Evolutionary conservation across 2,888 invertebrate species (phyloP), one percentile per base, ranked within the genome.

Genomic region (Lithophane ornitopus): DNA sequence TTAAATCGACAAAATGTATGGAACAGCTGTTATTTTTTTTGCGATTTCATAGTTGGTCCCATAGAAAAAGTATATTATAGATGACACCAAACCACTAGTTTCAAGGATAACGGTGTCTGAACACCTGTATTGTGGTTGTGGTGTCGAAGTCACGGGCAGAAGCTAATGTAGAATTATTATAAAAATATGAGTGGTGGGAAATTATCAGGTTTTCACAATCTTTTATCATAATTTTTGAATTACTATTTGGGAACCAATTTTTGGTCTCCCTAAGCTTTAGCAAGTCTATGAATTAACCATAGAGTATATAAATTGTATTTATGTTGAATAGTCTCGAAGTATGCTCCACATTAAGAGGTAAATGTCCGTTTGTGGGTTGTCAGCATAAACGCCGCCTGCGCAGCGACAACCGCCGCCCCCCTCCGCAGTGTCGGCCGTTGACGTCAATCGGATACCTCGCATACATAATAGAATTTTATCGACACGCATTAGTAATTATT

Each of bases 391-490:
- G 71, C 52, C 76, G 79, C 68, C 67, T 62, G 81, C 78, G 78
- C 81, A 78, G 80, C 80, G 77, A 81, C 70, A 59, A 75, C 26
- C 26, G 7, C 59, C 49, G 52, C 70, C 65, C 34, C 80, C 81
- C 82, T 72, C 76, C 76, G 54, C 66, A 28, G 34, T 62, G 76
- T 75, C 70, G 82, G 83, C 87, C 82, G 74, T 89, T 91, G 91
- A 91, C 91, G 91, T 91, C 91, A 91, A 88, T 89, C 86, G 83
- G 83, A 85, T 85, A 85, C 87, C 81, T 85, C 84, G 83, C 88
- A 88, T 89, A 90, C 87, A 90, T 90, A 89, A 87, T 87, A 85
- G 86, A 89, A 82, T 82, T 75, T 80, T 88, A 84, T 84, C 83
- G 81, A 87, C 80, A 85, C 85, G 87, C 82, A 86, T 87, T 82